Conservation (phyloP, 2,113 vertebrate species). For the Eclectus roratus region DNA sequence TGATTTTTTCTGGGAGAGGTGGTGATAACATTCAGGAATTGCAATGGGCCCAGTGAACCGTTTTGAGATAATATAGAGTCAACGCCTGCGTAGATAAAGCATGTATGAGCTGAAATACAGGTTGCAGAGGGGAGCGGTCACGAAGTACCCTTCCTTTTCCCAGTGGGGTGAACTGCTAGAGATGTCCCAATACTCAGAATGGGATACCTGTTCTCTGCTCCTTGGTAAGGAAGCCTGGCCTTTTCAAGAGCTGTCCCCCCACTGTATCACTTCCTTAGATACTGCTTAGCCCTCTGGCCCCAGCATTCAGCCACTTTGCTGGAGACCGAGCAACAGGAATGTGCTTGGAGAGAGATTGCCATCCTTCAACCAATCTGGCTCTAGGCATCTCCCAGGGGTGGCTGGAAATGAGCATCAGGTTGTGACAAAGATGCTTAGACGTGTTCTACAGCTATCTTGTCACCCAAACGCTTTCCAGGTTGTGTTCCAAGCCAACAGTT, state of each 20-base stretch:
- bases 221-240: background rate
- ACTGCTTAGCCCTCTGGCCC: background rate
- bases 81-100: conserved; percentile 42
- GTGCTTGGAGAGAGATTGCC: background rate
- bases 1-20: conserved; percentile 41
- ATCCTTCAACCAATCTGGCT: background rate
- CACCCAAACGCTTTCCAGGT: background rate
- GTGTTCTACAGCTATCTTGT: background rate
- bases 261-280: background rate
- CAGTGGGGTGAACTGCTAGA: background rate
- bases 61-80: conserved; percentile 45
- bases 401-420: background rate
- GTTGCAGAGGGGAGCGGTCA: background rate
- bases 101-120: conserved; percentile 28
- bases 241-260: background rate
- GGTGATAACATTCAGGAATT: conserved; percentile 70
- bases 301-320: background rate
- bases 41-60: background rate
- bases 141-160: background rate
- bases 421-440: background rate
- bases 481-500: background rate
- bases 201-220: background rate
- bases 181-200: background rate
- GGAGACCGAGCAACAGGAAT: background rate
- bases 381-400: background rate